These are phyloP conservation scores for Thelaira solivaga DNA, from an alignment of 2,888 invertebrate species.

Conservation along the genomic window DNA sequence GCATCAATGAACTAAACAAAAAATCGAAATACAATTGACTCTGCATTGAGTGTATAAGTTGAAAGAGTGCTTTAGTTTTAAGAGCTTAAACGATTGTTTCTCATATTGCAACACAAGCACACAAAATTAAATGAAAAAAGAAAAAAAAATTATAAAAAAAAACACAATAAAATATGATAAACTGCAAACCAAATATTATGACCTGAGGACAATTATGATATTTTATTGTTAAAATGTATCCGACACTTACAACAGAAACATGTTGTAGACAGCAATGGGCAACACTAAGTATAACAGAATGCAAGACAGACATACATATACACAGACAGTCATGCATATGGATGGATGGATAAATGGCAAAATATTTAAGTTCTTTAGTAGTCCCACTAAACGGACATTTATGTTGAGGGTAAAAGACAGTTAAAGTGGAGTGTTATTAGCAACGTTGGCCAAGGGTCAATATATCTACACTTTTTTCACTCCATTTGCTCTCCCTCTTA, in stretches of 20 bases:
- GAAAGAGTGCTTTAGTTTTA: constrained; percentile 40
- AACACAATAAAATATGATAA: constrained; percentile 60
- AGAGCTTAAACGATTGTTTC: constrained; percentile 31
- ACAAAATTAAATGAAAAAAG: background rate
- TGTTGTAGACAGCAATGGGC: constrained; percentile 32
- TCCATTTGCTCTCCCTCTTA: background rate
- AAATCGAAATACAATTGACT: background rate
- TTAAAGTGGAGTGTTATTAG: constrained; percentile 59
- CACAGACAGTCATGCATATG: constrained; percentile 13
- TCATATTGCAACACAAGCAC: background rate
- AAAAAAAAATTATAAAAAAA: background rate
- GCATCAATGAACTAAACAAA: constrained; percentile 16
- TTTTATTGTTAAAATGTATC: constrained; percentile 76
- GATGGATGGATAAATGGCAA: constrained; percentile 33
- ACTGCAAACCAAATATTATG: constrained; percentile 73
- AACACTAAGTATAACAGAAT: constrained; percentile 1
- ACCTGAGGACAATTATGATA: constrained; percentile 77
- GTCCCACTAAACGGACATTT: constrained; percentile 52
- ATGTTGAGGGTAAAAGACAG: constrained; percentile 51
- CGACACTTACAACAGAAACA: constrained; percentile 66
- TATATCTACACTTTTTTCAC: background rate
- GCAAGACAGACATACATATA: constrained; percentile 49
- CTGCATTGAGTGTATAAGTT: background rate
- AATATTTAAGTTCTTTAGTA: constrained; percentile 28
- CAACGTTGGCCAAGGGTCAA: constrained; percentile 56